phyloP scores from a whole-genome alignment of 2,113 vertebrate genomes.

The Danionella cerebrum region DNA sequence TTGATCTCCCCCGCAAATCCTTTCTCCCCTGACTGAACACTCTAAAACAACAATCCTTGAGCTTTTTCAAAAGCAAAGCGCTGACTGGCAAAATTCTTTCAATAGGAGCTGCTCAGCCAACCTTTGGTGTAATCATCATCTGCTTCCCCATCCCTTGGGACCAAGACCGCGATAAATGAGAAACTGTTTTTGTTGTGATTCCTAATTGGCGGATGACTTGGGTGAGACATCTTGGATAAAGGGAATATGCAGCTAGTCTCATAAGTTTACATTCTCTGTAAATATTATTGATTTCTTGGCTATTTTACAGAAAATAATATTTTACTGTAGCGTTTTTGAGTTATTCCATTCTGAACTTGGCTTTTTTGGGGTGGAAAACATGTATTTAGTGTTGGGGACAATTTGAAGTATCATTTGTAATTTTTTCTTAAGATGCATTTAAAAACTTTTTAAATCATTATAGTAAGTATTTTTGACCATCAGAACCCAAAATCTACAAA shows the following conservation, averaged over 20 bases:
- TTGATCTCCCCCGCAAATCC: slow-evolving; percentile 67
- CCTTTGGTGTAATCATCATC: slow-evolving; percentile 53
- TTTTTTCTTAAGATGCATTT: too few species aligned
- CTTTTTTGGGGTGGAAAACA: too few species aligned
- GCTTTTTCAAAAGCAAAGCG: slow-evolving; percentile 62
- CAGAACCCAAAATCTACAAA: too few species aligned
- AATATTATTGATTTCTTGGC: too few species aligned
- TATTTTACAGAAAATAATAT: background rate
- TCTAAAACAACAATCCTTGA: slow-evolving; percentile 64
- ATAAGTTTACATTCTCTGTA: too few species aligned
- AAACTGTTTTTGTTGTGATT: slow-evolving; percentile 12
- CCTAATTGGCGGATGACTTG: background rate
- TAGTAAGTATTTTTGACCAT: too few species aligned
- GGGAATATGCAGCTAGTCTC: too few species aligned
- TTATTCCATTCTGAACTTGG: too few species aligned
- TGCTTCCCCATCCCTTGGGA: slow-evolving; percentile 54
- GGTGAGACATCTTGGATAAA: background rate
- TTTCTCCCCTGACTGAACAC: slow-evolving; percentile 59
- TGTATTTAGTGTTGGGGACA: too few species aligned
- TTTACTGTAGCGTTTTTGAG: background rate
- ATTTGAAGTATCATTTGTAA: too few species aligned
- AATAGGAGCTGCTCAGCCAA: slow-evolving; percentile 49
- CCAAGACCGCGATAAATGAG: slow-evolving; percentile 24
- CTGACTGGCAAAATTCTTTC: slow-evolving; percentile 68
- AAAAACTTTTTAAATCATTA: too few species aligned